Evolutionary conservation across 2,888 invertebrate species (phyloP), one percentile per base, ranked within the genome.

Genomic region (Dasypolia templi): DNA sequence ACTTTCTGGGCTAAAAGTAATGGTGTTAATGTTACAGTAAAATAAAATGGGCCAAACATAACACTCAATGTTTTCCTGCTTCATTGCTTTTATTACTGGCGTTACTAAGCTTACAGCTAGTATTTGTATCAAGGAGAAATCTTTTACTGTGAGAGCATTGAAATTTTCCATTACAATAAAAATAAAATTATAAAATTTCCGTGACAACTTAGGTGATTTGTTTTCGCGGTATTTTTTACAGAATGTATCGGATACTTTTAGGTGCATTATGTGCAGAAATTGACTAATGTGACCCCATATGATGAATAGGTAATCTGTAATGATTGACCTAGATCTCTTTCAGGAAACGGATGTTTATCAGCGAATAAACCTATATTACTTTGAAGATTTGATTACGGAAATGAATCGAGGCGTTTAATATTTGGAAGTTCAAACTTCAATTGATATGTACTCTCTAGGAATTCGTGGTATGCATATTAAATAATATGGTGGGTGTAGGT

Each of bases 21-120:
- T 70, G 55, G 62, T 85, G 75, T 85, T 82, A 82, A 74, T 75
- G 79, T 56, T 44, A 46, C 49, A 68, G 53, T 58, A 68, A 85
- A 84, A 75, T 73, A 69, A 79, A 85, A 87, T 74, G 72, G 77
- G 72, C 67, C 83, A 58, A 62, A 70, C 70, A 72, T 85, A 74
- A 76, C 70, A 70, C 49, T 84, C 19, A 19, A 44, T 58, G 59
- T 32, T 66, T 71, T 73, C 56, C 42, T 26, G 63, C 72, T 70
- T 76, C 72, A 86, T 63, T 69, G 65, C 64, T 71, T 72, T 75
- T 68, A 85, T 74, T 63, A 29, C 64, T 51, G 35, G 58, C 67
- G 44, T 22, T 39, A 66, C 39, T 44, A 42, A 69, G 35, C 79
- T 58, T 79, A 22, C 58, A 67, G 62, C 49, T 59, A 63, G 80